Percentiles rank a stretch among this genome's conserved stretches.
phyloP scores from a whole-genome alignment of 2,888 invertebrate species.

The Leptura quadrifasciata region DNA sequence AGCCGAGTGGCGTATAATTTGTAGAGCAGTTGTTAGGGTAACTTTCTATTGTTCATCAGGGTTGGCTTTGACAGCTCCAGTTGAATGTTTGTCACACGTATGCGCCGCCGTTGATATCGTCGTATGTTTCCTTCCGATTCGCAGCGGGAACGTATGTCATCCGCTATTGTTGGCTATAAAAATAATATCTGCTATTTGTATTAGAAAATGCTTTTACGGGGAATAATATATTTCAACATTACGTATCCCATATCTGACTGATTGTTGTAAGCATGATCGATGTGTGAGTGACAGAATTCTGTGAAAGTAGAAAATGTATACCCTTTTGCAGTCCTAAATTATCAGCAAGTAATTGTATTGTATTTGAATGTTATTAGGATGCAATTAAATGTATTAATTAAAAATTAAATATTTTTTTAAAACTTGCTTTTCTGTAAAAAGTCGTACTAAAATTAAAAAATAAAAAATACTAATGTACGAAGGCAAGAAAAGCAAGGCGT shows the following conservation, averaged over 20 bases:
- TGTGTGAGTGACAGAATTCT: not conserved
- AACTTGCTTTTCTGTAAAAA: too few relatives aligned
- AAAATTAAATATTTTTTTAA: too few relatives aligned
- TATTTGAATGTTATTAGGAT: too few relatives aligned
- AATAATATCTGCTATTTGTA: constrained; percentile 34
- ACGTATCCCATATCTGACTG: not conserved
- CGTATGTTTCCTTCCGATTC: constrained; percentile 57
- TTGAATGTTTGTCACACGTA: constrained; percentile 67
- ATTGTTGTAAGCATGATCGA: not conserved
- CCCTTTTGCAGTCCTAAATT: too few relatives aligned
- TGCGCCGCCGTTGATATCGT: constrained; percentile 33
- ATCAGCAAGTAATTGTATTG: too few relatives aligned
- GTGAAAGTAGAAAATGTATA: not conserved
- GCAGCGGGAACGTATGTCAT: constrained; percentile 59
- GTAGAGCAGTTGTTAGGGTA: constrained; percentile 74
- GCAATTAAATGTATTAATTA: too few relatives aligned
- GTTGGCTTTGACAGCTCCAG: constrained; percentile 73
- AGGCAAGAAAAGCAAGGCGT: too few relatives aligned
- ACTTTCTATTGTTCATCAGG: constrained; percentile 66
- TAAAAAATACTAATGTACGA: too few relatives aligned
- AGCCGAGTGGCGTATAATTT: constrained; percentile 69
- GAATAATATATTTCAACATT: constrained; percentile 19
- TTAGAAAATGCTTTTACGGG: constrained; percentile 27
- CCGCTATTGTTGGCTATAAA: constrained; percentile 52
- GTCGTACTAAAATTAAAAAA: too few relatives aligned